Conservation (phyloP, 2,113 vertebrate species). For the Felis catus region DNA sequence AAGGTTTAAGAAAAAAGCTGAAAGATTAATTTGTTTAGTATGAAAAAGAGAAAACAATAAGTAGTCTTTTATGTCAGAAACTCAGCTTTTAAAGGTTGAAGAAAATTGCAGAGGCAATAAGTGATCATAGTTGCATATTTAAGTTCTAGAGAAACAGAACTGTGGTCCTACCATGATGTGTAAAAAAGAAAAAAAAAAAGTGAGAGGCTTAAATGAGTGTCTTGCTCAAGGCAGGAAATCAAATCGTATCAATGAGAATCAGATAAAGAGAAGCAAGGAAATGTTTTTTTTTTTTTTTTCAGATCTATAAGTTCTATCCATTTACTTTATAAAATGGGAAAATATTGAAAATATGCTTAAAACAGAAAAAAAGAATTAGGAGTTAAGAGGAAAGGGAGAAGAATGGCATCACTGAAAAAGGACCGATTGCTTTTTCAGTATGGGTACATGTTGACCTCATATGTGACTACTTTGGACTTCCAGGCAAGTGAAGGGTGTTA, state of each 20-base stretch:
- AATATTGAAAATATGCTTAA: not conserved
- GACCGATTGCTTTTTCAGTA: not conserved
- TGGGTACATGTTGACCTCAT: not conserved
- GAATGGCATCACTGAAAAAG: not conserved
- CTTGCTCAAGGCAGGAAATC: not conserved
- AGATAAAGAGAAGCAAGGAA: not conserved
- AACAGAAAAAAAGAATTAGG: not conserved
- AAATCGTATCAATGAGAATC: not conserved
- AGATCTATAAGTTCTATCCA: not conserved
- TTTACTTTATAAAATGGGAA: not conserved
- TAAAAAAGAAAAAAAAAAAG: not conserved
- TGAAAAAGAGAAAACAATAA: not conserved
- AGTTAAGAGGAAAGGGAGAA: not conserved
- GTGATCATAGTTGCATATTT: not conserved
- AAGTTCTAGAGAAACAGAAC: not conserved
- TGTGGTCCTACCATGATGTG: not conserved
- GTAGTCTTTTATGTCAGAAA: not conserved
- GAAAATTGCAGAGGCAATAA: not conserved
- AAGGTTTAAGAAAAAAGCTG: not conserved
- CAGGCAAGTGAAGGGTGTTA: accelerated
- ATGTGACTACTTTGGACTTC: not conserved
- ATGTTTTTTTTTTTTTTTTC: not conserved
- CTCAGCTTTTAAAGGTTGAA: not conserved
- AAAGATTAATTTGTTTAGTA: not conserved
- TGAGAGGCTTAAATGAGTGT: not conserved